A percentile compares a stretch with the other conserved stretches of the same genome.
These are phyloP conservation scores for Heliconius congener DNA, from an alignment of 1,140 invertebrate species.

Conservation along the genomic window DNA sequence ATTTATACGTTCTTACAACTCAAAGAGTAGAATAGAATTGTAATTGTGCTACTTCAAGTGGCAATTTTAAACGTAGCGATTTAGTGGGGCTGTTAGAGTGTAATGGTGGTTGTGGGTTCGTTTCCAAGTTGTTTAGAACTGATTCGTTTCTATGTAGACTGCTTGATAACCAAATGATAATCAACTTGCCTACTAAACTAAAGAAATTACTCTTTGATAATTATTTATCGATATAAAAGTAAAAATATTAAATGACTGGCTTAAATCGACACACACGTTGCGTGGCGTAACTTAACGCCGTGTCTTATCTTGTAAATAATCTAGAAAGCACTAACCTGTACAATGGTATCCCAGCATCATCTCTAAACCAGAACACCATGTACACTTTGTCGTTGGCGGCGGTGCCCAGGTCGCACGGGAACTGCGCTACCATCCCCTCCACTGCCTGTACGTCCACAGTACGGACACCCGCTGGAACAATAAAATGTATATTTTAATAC, in stretches of 20 bases:
- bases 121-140: not conserved
- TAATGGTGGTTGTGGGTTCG: not conserved
- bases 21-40: conserved; percentile 11
- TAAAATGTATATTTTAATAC: not conserved
- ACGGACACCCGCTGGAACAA: conserved; percentile 79
- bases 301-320: not conserved
- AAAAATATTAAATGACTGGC: no score
- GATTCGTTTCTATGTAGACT: no score
- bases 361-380: conserved; percentile 95
- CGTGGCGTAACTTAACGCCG: not conserved
- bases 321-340: conserved; percentile 85
- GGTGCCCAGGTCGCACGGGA: conserved; percentile 92
- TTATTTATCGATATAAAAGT: no score
- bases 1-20: conserved; percentile 14
- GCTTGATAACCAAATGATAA: no score
- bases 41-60: not conserved
- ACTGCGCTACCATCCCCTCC: conserved; percentile 90
- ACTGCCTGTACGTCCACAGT: conserved; percentile 90
- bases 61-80: not conserved
- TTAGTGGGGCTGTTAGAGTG: no score
- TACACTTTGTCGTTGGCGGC: conserved; percentile 90
- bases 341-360: conserved; percentile 91
- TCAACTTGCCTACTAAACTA: no score
- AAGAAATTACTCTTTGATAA: no score
- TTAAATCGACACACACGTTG: no score